Evolutionary conservation across 1,140 invertebrate species (phyloP), one percentile per base, ranked within the genome.

Genomic region (Megalonaias nervosa): DNA sequence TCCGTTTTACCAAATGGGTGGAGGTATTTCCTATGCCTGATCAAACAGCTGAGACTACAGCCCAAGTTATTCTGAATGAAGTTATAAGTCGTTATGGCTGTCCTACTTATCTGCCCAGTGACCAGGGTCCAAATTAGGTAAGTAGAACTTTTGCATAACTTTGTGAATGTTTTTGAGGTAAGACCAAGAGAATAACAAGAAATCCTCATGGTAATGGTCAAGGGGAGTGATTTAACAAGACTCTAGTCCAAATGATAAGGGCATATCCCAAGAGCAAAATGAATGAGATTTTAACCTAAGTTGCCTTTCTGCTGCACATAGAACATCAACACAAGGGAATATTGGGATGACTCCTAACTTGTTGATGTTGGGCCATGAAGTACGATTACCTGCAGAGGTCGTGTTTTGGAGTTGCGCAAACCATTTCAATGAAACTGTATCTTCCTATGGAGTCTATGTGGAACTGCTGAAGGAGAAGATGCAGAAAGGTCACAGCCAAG

Each of bases 1-100:
- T 26, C 26, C 26, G 2, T 26, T 26, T 26, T 26, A 26, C 1
- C 26, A 26, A 26, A 26, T 26, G 26, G 26, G 26, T 26, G 26
- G 26, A 26, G 26, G 26, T 1, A 26, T 26, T 26, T 26, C 2
- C 26, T 26, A 2, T 26, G 26, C 26, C 26, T 2, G 26, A 26
- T 26, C 26, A 26, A 26, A 26, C 26, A 26, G 26, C 26, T 26
- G 26, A 26, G 2, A 26, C 26, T 26, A 26, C 26, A 26, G 26
- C 26, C 2, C 26, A 26, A 26, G 26, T 26, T 26, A 71, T 80
- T 15, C 75, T 87, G 16, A 82, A 81, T 69, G 21, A 82, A 15
- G 78, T 88, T 16, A 81, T 88, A 62, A 57, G 71, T 19, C 72
- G 78, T 57, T 81, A 80, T 83, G 87, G 86, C 1, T 64, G 72